phyloP scores from a whole-genome alignment of 2,888 invertebrate species.

The Diarsia mendica region DNA sequence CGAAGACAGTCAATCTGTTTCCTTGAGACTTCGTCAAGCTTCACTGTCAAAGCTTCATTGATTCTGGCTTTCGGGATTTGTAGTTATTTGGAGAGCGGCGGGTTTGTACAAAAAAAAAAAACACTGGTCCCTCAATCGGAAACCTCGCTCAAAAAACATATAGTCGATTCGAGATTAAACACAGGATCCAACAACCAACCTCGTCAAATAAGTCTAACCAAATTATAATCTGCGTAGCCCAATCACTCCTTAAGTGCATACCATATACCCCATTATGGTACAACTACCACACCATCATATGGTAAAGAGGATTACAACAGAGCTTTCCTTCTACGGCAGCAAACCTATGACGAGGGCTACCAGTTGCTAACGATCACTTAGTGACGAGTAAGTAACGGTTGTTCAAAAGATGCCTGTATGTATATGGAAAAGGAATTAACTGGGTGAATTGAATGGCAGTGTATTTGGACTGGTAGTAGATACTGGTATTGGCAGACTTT shows the following conservation, averaged over 20 bases:
- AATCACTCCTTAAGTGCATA: constrained; percentile 8
- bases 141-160: neutral
- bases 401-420: constrained; percentile 49
- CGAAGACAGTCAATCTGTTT: too few relatives aligned
- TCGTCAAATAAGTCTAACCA: neutral
- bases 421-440: constrained; percentile 39
- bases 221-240: neutral
- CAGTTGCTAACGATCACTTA: constrained; percentile 60
- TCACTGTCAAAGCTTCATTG: too few relatives aligned
- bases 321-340: constrained; percentile 64
- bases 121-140: neutral
- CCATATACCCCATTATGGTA: constrained; percentile 4
- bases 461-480: constrained; percentile 8
- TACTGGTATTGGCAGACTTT: neutral
- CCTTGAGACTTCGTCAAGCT: too few relatives aligned
- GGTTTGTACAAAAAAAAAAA: too few relatives aligned
- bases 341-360: constrained; percentile 53
- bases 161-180: neutral
- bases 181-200: too few relatives aligned
- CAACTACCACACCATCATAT: constrained; percentile 50
- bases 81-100: too few relatives aligned
- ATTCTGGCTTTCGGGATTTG: too few relatives aligned
- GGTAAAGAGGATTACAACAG: constrained; percentile 77
- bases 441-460: constrained; percentile 23
- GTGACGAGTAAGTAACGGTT: constrained; percentile 53